Base-by-base conservation (phyloP, 1,140 invertebrate genomes). In the Listronotus oregonensis region DNA sequence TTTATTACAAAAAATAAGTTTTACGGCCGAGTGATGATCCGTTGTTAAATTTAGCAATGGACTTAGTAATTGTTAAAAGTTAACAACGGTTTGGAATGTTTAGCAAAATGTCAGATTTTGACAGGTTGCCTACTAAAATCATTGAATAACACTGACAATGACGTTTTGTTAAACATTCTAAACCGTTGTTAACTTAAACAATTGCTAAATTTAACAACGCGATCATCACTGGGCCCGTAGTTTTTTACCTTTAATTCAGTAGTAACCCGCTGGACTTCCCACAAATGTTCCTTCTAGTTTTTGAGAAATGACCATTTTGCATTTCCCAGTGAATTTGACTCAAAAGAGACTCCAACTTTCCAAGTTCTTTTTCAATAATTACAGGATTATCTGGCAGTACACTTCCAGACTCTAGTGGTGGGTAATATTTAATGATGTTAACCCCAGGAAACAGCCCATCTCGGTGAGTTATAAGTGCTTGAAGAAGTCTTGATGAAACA, bases 231-330 rank as follows among this genome's bases (percentile, higher is more conserved):
- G n/a, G n/a, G n/a, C n/a, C n/a, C n/a, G n/a, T n/a, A n/a, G 12
- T 46, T 17, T 40, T 56, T 31, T 32, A 90, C 89, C 84, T 98
- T 98, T 0, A 98, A 82, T 74, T 97, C 94, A 0, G 96, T 98
- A 64, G 97, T 94, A 65, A 96, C 92, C 51, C 95, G 82, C 77
- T 97, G 95, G 3, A 95, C 93, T 82, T 97, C 95, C 96, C 96
- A 98, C 3, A 98, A 82, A 73, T 95, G 90, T 77, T 98, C 95
- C 76, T 97, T 5, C 91, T 86, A 12, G 88, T 86, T 70, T 90
- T 88, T n/a, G 89, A 90, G 3, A 91, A 89, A 78, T 90, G 91
- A 0, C 94, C 94, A n/a, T 89, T 87, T 78, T 94, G 93, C 85
- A 97, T 91, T 80, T 96, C 92, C 64, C 88, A 86, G 78, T 98